A percentile compares a stretch with the other conserved stretches of the same genome.
Evolutionary conservation across 2,888 invertebrate genomes (phyloP).

Genomic region (Acanthosepion lycidas): DNA sequence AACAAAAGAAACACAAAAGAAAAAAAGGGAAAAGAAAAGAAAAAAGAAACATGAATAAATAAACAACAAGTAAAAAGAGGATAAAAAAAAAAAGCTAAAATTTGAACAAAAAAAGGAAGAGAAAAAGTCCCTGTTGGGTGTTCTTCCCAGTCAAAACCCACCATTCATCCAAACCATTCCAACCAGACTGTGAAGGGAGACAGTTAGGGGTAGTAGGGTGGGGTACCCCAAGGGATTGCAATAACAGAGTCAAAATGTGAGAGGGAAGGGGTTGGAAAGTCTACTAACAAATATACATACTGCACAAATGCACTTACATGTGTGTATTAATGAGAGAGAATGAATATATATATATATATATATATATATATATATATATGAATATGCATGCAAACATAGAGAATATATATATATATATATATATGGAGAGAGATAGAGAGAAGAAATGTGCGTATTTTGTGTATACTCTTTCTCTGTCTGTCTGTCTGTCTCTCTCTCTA

Average conservation of each 20-base stretch:
- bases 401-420: not conserved
- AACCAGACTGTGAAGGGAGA: conserved; percentile 33
- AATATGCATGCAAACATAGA: too few species aligned
- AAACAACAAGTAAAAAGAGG: not conserved
- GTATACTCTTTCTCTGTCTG: too few species aligned
- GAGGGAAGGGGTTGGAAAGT: not conserved
- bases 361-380: not conserved
- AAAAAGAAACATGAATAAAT: not conserved
- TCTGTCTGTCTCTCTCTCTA: too few species aligned
- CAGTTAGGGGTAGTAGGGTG: not conserved
- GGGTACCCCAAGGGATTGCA: not conserved
- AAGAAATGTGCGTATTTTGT: too few species aligned
- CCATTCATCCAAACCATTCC: not conserved
- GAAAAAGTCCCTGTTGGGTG: not conserved
- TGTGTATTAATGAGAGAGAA: too few species aligned
- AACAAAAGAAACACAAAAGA: not conserved
- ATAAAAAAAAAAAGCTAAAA: not conserved
- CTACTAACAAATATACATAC: not conserved
- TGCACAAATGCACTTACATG: not conserved
- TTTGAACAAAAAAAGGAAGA: not conserved
- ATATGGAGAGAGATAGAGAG: too few species aligned
- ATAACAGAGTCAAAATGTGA: not conserved
- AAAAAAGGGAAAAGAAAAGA: not conserved
- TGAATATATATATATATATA: not conserved
- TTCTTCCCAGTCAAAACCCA: not conserved